Percentiles rank a stretch among this genome's conserved stretches.
These are phyloP conservation scores for Okamejei kenojei DNA, from an alignment of 2,797 vertebrate genomes.

Conservation along the genomic window DNA sequence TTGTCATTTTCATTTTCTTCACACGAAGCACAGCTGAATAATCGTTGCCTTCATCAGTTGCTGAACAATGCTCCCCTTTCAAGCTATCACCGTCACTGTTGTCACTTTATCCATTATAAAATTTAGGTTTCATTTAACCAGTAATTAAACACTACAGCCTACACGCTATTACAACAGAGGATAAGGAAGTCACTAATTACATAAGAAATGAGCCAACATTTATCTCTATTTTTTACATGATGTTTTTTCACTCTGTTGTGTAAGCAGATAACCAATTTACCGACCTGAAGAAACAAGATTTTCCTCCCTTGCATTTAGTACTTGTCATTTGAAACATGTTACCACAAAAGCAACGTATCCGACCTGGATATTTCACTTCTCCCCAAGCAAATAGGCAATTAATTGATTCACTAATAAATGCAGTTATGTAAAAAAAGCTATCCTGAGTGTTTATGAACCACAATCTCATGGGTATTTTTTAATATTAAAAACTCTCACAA, in stretches of 20 bases:
- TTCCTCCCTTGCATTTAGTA: neutral
- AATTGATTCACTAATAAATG: conserved; percentile 7
- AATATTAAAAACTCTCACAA: no score
- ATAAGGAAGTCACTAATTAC: conserved; percentile 80
- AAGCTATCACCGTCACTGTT: conserved; percentile 65
- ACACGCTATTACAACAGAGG: conserved; percentile 77
- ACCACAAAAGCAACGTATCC: neutral
- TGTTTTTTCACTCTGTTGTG: neutral
- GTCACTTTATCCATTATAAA: conserved; percentile 69
- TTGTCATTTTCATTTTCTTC: conserved; percentile 68
- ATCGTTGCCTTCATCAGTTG: conserved; percentile 65
- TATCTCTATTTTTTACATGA: conserved; percentile 54
- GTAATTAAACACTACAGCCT: conserved; percentile 90
- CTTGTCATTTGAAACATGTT: neutral
- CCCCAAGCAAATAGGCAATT: neutral
- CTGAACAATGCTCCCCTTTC: conserved; percentile 59
- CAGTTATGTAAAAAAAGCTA: neutral
- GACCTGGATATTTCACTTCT: neutral
- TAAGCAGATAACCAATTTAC: neutral
- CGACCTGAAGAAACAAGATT: neutral
- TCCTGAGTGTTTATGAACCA: neutral
- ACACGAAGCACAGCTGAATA: conserved; percentile 58
- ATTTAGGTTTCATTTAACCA: conserved; percentile 75
- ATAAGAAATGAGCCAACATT: conserved; percentile 78
- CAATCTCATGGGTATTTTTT: neutral